Conservation (phyloP, 2,888 invertebrate genomes). For the Melipona beecheii region DNA sequence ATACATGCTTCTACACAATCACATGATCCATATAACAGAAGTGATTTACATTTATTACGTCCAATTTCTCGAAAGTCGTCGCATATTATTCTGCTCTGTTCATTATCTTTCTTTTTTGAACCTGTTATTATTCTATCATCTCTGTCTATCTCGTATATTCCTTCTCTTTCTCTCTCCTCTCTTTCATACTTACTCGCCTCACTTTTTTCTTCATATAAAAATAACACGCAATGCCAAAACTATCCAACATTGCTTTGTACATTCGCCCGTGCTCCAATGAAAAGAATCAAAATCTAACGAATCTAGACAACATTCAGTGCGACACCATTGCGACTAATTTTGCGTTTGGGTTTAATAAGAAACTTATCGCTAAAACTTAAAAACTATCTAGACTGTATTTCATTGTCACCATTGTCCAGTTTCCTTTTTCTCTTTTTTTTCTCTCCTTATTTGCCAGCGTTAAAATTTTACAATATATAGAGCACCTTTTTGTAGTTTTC, state of each 20-base stretch:
- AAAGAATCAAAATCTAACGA: conserved; percentile 61
- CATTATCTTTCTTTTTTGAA: conserved; percentile 31
- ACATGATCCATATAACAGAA: background rate
- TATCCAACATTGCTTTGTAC: conserved; percentile 84
- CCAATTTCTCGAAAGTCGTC: conserved; percentile 63
- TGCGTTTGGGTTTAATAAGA: conserved; percentile 22
- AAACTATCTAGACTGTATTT: conserved; percentile 26
- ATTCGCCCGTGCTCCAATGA: conserved; percentile 84
- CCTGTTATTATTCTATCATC: conserved; percentile 62
- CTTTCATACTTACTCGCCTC: background rate
- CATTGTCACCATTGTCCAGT: background rate
- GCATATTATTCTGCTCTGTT: conserved; percentile 38
- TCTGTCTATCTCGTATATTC: background rate
- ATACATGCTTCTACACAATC: background rate
- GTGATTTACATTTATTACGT: background rate
- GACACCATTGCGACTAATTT: conserved; percentile 62
- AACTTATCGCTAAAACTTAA: conserved; percentile 62
- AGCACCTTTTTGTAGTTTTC: background rate
- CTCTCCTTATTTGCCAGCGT: background rate
- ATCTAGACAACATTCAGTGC: conserved; percentile 63
- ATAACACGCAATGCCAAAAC: conserved; percentile 83
- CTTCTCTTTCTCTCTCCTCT: background rate
- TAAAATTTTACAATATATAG: conserved; percentile 3
- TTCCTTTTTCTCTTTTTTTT: background rate
- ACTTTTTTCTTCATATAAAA: conserved; percentile 80